phyloP scores from a whole-genome alignment of 1,140 invertebrate species.

The Drosophila arawakana region DNA sequence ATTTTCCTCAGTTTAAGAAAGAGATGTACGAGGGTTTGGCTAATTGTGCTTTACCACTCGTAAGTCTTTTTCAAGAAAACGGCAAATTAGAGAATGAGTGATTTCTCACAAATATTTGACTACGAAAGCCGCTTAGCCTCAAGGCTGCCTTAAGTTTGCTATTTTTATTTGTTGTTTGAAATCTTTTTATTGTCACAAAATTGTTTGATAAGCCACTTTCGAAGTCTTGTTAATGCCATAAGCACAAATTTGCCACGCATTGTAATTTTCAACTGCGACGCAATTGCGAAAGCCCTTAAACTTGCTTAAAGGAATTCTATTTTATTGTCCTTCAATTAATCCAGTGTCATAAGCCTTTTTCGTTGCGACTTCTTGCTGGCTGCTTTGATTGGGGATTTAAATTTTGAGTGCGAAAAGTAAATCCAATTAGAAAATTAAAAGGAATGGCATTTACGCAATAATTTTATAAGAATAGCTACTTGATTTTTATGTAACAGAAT shows the following conservation, averaged over 20 bases:
- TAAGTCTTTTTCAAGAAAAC: conserved; percentile 3
- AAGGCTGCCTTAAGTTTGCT: conserved; percentile 6
- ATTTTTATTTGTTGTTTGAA: conserved; percentile 35
- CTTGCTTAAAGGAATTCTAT: conserved; percentile 25
- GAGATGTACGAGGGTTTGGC: conserved; percentile 5
- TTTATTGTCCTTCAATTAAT: conserved; percentile 32
- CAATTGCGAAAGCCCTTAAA: conserved; percentile 10
- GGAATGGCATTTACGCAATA: background rate
- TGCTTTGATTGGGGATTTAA: conserved; percentile 34
- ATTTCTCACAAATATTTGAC: conserved; percentile 21
- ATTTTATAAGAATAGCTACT: background rate
- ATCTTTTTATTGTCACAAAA: conserved; percentile 50
- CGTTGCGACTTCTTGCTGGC: conserved; percentile 4
- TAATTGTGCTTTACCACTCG: conserved; percentile 33
- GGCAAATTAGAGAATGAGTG: background rate
- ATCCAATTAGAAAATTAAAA: conserved; percentile 39
- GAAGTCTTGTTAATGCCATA: conserved; percentile 58
- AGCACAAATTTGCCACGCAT: conserved; percentile 55
- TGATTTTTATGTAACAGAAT: background rate
- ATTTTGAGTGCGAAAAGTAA: conserved; percentile 22
- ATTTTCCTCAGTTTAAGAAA: conserved; percentile 1
- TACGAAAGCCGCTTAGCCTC: conserved; percentile 32
- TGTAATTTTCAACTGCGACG: conserved; percentile 11
- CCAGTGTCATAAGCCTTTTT: conserved; percentile 51
- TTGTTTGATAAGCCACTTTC: conserved; percentile 68